Conservation (phyloP, 2,797 vertebrate genomes). For the Cirrhinus molitorella region DNA sequence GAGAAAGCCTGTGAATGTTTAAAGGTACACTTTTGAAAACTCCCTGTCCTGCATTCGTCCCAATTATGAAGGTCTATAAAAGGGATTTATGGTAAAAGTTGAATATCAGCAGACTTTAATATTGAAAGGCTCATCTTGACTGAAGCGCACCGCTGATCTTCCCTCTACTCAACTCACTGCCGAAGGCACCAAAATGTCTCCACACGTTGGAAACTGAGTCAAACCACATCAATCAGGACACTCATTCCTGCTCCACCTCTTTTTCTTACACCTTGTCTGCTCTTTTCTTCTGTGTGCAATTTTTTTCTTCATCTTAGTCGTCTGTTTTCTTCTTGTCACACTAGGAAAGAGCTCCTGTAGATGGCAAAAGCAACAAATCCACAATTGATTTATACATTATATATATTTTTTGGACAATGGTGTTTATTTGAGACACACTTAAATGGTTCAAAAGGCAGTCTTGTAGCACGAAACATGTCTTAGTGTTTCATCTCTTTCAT, state of each 20-base stretch:
- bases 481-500: slow-evolving; percentile 37
- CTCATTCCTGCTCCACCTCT: slow-evolving; percentile 54
- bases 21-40: slow-evolving; percentile 52
- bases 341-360: slow-evolving; percentile 7
- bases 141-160: slow-evolving; percentile 62
- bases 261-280: slow-evolving; percentile 55
- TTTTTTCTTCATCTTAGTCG: slow-evolving; percentile 10
- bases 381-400: background rate
- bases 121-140: slow-evolving; percentile 75
- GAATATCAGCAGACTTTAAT: slow-evolving; percentile 75
- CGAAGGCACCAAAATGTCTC: slow-evolving; percentile 77
- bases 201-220: slow-evolving; percentile 80
- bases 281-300: slow-evolving; percentile 29
- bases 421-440: background rate
- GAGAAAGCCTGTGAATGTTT: slow-evolving; percentile 52
- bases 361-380: slow-evolving; percentile 4
- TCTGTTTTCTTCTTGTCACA: slow-evolving; percentile 6
- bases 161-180: slow-evolving; percentile 66
- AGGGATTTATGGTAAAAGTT: slow-evolving; percentile 68
- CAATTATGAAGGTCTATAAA: slow-evolving; percentile 75
- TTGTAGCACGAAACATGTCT: background rate
- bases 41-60: slow-evolving; percentile 60
- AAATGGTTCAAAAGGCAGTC: background rate
- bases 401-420: background rate
- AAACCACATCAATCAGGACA: slow-evolving; percentile 80